These are phyloP conservation scores for Platycnemis pennipes DNA, from an alignment of 2,888 invertebrate genomes.

Conservation along the genomic window DNA sequence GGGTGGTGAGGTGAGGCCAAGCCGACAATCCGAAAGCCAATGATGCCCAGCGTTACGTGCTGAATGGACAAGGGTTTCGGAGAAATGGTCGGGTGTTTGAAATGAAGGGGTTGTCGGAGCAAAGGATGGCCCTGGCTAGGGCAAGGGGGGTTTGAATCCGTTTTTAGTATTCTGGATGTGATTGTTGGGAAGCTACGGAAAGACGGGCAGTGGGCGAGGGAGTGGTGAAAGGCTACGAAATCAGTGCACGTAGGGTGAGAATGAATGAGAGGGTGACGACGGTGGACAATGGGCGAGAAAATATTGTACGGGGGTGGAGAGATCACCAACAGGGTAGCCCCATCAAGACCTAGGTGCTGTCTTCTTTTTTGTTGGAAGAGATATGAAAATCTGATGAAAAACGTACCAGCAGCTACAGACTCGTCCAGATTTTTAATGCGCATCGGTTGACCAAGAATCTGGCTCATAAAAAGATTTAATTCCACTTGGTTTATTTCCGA, in stretches of 20 bases:
- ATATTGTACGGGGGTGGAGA: background rate
- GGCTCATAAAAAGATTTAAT: no score
- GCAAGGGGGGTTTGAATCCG: background rate
- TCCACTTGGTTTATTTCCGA: no score
- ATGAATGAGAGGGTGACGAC: background rate
- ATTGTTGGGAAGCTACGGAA: background rate
- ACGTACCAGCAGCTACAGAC: background rate
- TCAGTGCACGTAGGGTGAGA: background rate
- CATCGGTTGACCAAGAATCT: no score
- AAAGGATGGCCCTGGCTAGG: background rate
- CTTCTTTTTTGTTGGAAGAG: background rate
- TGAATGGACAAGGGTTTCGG: background rate
- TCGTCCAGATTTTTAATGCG: no score
- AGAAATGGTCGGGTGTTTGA: background rate
- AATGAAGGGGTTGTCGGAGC: background rate
- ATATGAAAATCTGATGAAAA: background rate
- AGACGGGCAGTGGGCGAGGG: background rate
- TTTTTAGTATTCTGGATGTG: conserved; percentile 7
- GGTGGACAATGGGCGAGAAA: conserved; percentile 13
- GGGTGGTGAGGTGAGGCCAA: no score
- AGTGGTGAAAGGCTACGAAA: background rate
- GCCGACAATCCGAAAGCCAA: no score
- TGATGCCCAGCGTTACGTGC: background rate
- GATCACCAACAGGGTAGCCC: background rate
- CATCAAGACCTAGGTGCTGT: background rate